Evolutionary conservation across 1,140 invertebrate genomes (phyloP), one percentile per base, ranked within the genome.

Genomic region (Subanguina moxae): DNA sequence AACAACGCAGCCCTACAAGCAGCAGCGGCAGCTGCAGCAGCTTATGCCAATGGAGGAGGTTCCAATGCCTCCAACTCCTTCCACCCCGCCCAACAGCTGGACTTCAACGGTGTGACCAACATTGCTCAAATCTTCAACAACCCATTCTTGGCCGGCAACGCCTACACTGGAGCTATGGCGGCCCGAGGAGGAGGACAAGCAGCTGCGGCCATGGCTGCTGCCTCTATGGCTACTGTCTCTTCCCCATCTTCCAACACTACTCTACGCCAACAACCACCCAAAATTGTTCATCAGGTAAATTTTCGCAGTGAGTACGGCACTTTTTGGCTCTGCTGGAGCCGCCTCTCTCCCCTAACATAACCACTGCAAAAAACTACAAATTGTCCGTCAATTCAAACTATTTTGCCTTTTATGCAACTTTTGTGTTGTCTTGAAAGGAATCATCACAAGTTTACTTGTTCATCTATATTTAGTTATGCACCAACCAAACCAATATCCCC

Each of bases 41-140:
- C 58, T n/a, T 61, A 52, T 25, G 48, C 48, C n/a, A 52, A 52
- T 25, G 48, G 48, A 21, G 58, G 38, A 32, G 58, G 58, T 13
- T 21, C 19, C 38, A 61, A 61, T 61, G n/a, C 58, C 58, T 19
- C 38, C 23, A 17, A 19, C 52, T 27, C 48, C 61, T 11, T 27
- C 25, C 65, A 45, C 32, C 17, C 15, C n/a, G n/a, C 15, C 19
- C 64, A 45, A 21, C 52, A 67, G 17, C 43, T 76, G 19, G 74
- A 76, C 45, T 76, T 76, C 65, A 78, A 76, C 57, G 76, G 76
- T 17, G 69, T 76, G n/a, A 43, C 64, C 45, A 73, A 73, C 59
- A 73, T 73, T 63, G 76, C 74, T 56, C 76, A 78, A 56, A 56
- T 72, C 7, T 72, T 72, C 56, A 73, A 62, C 62, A 76, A 76